Evolutionary conservation across 2,113 vertebrate species (phyloP), one percentile per base, ranked within the genome.

Genomic region (Seriola dumerili): DNA sequence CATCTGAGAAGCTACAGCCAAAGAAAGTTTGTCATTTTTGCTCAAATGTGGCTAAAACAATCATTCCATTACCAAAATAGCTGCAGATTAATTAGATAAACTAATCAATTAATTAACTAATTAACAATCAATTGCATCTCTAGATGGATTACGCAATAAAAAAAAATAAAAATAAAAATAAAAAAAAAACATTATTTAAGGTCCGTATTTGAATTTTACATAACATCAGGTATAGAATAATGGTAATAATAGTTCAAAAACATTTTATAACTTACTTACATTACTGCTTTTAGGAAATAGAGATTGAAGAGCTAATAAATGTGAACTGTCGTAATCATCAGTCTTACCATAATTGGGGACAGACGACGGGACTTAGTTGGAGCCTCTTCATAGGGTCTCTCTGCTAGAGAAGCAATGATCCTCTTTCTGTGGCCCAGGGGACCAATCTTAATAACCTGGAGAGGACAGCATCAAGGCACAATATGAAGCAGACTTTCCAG

Each of bases 351-450:
- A 67, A 99, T 96, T 90, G 99, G 98, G 0, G 98, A 99, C 81
- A 98, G 96, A 48, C 98, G 93, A 0, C 97, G 97, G 1, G 98
- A 98, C 91, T 99, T 99, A 36, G 97, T 95, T 0, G 98, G 97
- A 0, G 98, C 97, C 88, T 99, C 98, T 87, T 99, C 98, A 0
- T 97, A 99, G 0, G 97, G 97, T 69, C 98, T 95, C 83, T 99
- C 98, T 13, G 97, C 97, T 21, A 99, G 94, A 2, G 98, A 99
- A 59, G 97, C 97, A 0, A 99, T 97, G 91, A 99, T 99, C 84
- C 98, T 93, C 89, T 99, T 99, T 65, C 98, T 96, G 92, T 99
- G 98, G 73, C 98, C 98, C 1, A 98, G 95, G 82, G 97, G 94
- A n/a, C 96, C 96, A 42, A 99, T 96, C 48, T 99, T 99, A 62